Evolutionary conservation across 2,888 invertebrate species (phyloP).

Genomic region (Pseudococcus longispinus): DNA sequence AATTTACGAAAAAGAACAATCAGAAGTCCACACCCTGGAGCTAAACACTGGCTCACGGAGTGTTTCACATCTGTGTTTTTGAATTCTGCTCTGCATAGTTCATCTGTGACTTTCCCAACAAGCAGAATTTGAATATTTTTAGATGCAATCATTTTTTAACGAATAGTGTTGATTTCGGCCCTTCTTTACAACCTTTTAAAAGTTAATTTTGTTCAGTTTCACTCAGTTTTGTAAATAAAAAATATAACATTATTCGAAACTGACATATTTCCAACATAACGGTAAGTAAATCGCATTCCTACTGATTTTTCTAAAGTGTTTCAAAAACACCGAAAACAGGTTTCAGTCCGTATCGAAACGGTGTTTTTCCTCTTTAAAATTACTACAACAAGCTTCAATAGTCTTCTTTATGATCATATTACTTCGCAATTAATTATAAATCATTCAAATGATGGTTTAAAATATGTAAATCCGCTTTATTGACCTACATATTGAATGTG

Average conservation of each 20-base stretch:
- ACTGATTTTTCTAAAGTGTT: not conserved
- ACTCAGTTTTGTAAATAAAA: not conserved
- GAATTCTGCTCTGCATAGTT: not conserved
- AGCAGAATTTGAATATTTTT: slow-evolving; percentile 41
- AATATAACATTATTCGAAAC: not conserved
- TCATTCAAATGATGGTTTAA: not conserved
- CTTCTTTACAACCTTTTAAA: not conserved
- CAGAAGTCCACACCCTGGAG: too few relatives aligned
- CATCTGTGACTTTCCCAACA: not conserved
- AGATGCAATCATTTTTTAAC: slow-evolving; percentile 28
- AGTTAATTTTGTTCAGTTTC: not conserved
- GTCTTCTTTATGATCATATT: not conserved
- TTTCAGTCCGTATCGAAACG: not conserved
- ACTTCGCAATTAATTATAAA: not conserved
- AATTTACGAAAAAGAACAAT: too few relatives aligned
- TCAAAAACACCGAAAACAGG: slow-evolving; percentile 15
- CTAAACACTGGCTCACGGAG: too few relatives aligned
- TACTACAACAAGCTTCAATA: not conserved
- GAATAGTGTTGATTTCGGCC: not conserved
- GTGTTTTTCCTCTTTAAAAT: not conserved
- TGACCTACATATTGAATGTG: slow-evolving; percentile 47
- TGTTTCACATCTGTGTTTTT: too few relatives aligned
- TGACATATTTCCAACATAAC: not conserved
- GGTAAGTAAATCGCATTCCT: not conserved
- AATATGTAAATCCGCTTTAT: not conserved